phyloP scores from a whole-genome alignment of 1,140 invertebrate genomes.

The Papilio aristodemus region DNA sequence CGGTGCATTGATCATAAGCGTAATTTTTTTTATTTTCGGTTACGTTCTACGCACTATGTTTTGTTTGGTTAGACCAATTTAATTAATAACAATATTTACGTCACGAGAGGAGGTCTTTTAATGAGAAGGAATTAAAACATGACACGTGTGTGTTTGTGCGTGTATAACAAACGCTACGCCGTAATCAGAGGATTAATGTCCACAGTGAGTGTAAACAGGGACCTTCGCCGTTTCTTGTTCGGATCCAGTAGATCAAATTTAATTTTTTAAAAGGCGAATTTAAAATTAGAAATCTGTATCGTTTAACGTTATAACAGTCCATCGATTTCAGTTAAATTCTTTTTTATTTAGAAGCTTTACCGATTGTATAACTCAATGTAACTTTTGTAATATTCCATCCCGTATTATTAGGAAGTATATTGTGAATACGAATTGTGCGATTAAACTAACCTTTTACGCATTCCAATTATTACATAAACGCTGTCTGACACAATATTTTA shows the following conservation, averaged over 20 bases:
- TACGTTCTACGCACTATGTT: not conserved
- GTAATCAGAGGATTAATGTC: too few relatives aligned
- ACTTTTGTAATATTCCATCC: too few relatives aligned
- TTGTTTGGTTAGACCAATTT: not conserved
- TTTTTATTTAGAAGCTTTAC: not conserved
- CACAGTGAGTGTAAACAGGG: too few relatives aligned
- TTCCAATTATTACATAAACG: constrained; percentile 11
- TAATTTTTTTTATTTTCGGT: not conserved
- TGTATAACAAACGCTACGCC: too few relatives aligned
- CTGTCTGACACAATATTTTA: not conserved
- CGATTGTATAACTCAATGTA: not conserved
- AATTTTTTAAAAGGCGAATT: too few relatives aligned
- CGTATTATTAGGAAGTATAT: not conserved
- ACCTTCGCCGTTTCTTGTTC: too few relatives aligned
- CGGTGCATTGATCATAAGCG: too few relatives aligned
- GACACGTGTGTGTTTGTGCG: not conserved
- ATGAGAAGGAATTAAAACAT: not conserved
- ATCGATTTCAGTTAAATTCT: not conserved
- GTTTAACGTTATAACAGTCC: too few relatives aligned
- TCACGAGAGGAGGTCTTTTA: not conserved
- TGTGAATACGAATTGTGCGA: constrained; percentile 9
- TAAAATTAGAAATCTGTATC: too few relatives aligned
- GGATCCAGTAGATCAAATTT: too few relatives aligned
- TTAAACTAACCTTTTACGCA: constrained; percentile 11
- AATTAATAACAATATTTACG: not conserved